Percentiles rank a stretch among this genome's conserved stretches.
Conservation (phyloP, 2,113 vertebrate genomes). For the Galemys pyrenaicus region DNA sequence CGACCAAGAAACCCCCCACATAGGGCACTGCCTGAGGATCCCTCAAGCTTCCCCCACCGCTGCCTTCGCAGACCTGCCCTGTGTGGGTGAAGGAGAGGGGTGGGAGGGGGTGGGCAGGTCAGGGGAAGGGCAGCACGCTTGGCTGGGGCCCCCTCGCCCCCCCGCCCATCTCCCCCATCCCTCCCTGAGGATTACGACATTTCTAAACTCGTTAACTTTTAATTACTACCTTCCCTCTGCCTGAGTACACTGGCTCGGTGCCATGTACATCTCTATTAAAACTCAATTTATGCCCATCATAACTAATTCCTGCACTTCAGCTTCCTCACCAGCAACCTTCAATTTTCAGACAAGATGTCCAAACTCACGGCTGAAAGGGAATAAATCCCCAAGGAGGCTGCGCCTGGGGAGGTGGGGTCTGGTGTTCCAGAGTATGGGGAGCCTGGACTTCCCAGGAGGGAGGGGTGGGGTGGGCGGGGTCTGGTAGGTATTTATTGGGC, state of each 20-base stretch:
- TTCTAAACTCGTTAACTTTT: conserved; percentile 90
- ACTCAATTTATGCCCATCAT: conserved; percentile 88
- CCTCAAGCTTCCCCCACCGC: background rate
- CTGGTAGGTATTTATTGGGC: accelerated
- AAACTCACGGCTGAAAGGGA: background rate
- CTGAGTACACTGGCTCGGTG: conserved; percentile 84
- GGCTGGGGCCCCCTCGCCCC: background rate
- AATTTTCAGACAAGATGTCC: conserved; percentile 69
- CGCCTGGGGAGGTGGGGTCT: accelerated
- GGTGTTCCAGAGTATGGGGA: background rate
- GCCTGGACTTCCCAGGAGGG: background rate
- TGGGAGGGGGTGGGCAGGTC: background rate
- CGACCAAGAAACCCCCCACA: background rate
- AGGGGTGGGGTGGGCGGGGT: background rate
- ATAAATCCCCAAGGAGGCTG: background rate
- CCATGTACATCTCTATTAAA: conserved; percentile 89
- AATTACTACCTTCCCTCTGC: conserved; percentile 87
- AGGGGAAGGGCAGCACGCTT: background rate
- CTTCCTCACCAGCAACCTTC: conserved; percentile 76
- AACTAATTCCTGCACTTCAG: conserved; percentile 78
- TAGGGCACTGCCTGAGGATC: accelerated
- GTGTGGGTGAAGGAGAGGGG: background rate
- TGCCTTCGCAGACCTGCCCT: background rate
- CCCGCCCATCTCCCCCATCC: background rate
- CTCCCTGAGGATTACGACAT: conserved; percentile 79